These are phyloP conservation scores for Lophius americanus DNA, from an alignment of 2,797 vertebrate species.

Conservation along the genomic window DNA sequence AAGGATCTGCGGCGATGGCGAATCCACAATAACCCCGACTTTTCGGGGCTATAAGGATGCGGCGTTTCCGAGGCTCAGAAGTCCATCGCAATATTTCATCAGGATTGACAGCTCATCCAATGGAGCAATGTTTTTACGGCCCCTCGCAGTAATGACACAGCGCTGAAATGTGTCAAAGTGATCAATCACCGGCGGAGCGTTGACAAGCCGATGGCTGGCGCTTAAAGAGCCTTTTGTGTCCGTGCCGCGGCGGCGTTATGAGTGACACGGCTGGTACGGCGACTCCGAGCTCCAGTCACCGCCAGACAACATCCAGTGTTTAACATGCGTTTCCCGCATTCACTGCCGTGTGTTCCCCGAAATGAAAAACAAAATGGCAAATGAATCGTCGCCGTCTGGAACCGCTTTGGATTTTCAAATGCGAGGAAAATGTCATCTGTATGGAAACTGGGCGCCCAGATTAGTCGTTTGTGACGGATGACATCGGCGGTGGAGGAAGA, in stretches of 20 bases:
- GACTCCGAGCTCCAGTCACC: slow-evolving; percentile 23
- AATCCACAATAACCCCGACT: no score
- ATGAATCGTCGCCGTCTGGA: not conserved
- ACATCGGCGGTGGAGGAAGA: not conserved
- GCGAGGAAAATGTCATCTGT: not conserved
- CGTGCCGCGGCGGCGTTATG: slow-evolving; percentile 11
- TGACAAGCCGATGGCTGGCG: slow-evolving; percentile 31
- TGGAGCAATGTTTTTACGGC: slow-evolving; percentile 31
- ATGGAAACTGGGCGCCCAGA: not conserved
- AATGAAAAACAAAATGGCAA: not conserved
- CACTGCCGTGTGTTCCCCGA: not conserved
- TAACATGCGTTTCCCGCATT: not conserved
- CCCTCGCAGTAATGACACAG: slow-evolving; percentile 31
- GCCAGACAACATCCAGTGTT: slow-evolving; percentile 27
- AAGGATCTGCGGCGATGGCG: no score
- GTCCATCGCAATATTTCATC: slow-evolving; percentile 24
- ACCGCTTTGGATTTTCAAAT: not conserved
- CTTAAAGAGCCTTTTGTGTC: slow-evolving; percentile 54
- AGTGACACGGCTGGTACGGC: slow-evolving; percentile 31
- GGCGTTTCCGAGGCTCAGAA: not conserved
- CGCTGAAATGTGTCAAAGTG: slow-evolving; percentile 34
- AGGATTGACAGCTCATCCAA: slow-evolving; percentile 30
- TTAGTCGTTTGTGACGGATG: not conserved
- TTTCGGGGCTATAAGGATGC: no score
- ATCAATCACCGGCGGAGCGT: slow-evolving; percentile 43